Base-by-base conservation (phyloP, 2,888 invertebrate genomes). In the Rhaphigaster nebulosa region DNA sequence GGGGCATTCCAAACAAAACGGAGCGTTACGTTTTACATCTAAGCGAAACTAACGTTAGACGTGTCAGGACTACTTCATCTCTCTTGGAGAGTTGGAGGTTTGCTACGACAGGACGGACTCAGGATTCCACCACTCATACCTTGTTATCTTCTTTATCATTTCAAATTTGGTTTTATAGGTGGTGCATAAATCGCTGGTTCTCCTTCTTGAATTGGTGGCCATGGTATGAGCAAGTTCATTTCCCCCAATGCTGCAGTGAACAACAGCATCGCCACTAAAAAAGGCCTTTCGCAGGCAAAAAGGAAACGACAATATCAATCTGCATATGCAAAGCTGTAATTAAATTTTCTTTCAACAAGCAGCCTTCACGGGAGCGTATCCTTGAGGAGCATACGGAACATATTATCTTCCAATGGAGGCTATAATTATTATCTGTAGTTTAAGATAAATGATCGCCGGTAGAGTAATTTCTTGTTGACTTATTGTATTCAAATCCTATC, bases 401-500 rank as follows among this genome's bases (percentile, higher is more conserved):
- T 50, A 84, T 80, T 41, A 80, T 84, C 84, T 45, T 5, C 26
- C 84, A 38, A 76, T 38, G 23, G 84, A n/a, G 84, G 84, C n/a
- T 50, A 8, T 84, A 84, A 84, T 84, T 84, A 50, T 45, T 50
- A 84, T n/a, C 6, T 84, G 84, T 84, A 50, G 84, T 84, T 80
- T n/a, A 50, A 45, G 84, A 84, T 84, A 84, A 84, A 84, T 84
- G 45, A 84, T 84, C 45, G 8, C 8, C 18, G 4, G 70, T 34
- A 15, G 20, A 23, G 84, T n/a, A 84, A 84, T 84, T 50, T 84
- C n/a, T 10, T 80, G 41, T 41, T 84, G n/a, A 41, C 45, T 84
- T 84, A 84, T 84, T 84, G 84, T 84, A 84, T 84, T 84, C 84
- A 84, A 84, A 84, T 84, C n/a, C 70, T 26, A 45, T 50, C 84